Conservation (phyloP, 2,888 invertebrate species). For the Synanthedon formicaeformis region DNA sequence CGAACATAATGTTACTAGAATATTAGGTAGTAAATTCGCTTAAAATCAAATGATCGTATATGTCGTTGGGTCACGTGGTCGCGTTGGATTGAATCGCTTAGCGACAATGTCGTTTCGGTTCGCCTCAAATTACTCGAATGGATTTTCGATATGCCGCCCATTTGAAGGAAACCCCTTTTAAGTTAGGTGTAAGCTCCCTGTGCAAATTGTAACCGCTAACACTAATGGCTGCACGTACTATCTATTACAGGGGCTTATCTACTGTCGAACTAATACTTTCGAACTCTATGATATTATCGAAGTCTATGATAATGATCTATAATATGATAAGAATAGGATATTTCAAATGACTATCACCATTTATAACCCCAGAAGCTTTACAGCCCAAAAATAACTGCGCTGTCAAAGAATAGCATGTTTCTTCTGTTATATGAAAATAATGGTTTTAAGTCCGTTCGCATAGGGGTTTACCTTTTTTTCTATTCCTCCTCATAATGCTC, state of each 20-base stretch:
- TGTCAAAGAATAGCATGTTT: too few species aligned
- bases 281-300: too few species aligned
- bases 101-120: slow-evolving; percentile 53
- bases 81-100: slow-evolving; percentile 57
- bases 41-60: slow-evolving; percentile 50
- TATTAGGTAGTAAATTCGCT: slow-evolving; percentile 28
- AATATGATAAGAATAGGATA: too few species aligned
- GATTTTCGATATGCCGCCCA: slow-evolving; percentile 57
- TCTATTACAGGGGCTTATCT: slow-evolving; percentile 8
- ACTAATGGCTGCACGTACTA: slow-evolving; percentile 26
- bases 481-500: too few species aligned
- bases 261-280: background rate
- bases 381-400: too few species aligned
- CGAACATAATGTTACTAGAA: background rate
- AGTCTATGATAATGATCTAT: too few species aligned
- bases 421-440: too few species aligned
- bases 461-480: too few species aligned
- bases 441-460: too few species aligned
- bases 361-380: too few species aligned
- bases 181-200: slow-evolving; percentile 27
- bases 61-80: slow-evolving; percentile 30
- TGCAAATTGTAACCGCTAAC: slow-evolving; percentile 33
- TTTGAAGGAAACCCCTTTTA: slow-evolving; percentile 40
- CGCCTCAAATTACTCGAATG: slow-evolving; percentile 60
- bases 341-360: too few species aligned